Base-by-base conservation (phyloP, 2,888 invertebrate genomes). In the Sarcophaga subvicina region DNA sequence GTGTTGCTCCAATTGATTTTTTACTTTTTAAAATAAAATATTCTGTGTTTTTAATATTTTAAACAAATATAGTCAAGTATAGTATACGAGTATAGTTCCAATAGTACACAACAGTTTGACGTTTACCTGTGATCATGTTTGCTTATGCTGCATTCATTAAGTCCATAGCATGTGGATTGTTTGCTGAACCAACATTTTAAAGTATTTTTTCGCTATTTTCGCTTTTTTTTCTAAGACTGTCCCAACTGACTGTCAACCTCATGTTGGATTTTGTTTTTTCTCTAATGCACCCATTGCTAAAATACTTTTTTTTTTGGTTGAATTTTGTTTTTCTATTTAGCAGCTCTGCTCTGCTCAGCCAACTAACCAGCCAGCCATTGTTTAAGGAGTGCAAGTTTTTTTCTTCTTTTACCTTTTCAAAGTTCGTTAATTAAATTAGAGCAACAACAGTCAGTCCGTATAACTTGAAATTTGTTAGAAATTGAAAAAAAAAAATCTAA, bases 121-220 rank as follows among this genome's bases (percentile, higher is more conserved):
- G 78, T 79, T 73, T 79, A 67, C 71, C 76, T 81, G 71, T 72
- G 84, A 79, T 79, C 80, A 76, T 62, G 75, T 72, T 71, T 70
- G 71, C 64, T 76, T 70, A 66, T 22, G 3, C 54, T 67, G 66
- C 63, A 87, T 82, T 87, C 71, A 80, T 72, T 84, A 80, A 86
- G 12, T 54, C 60, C 63, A 64, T 62, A 76, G 37, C 75, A 20
- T 84, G 70, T 67, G 84, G 59, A 62, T 80, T 78, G 73, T 77
- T 81, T 80, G 54, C 25, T 64, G 45, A 69, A 75, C n/a, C n/a
- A 49, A 66, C 59, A 22, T 45, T 47, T 47, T 69, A 49, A 49
- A 37, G 47, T 22, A 54, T 75, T n/a, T 25, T 20, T 10, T 59
- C 62, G n/a, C 25, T 67, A 20, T 63, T 76, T 37, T 3, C 6